A percentile compares a stretch with the other conserved stretches of the same genome.
Conservation (phyloP, 2,888 invertebrate genomes). For the Macropis europaea region DNA sequence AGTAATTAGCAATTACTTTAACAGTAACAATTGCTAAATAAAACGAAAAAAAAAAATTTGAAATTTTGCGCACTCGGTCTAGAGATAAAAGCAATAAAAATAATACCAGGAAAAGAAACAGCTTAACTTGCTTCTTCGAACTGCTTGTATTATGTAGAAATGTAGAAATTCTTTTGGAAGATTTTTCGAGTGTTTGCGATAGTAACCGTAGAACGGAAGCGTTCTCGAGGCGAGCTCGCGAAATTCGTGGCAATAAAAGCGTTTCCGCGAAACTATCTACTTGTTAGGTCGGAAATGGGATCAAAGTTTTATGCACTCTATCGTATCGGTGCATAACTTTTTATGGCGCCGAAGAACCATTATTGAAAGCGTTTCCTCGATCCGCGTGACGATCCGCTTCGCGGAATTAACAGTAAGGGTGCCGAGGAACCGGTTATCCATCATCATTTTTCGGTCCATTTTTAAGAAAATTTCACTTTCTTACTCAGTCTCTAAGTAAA, state of each 20-base stretch:
- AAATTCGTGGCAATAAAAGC: conserved; percentile 33
- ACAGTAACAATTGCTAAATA: too few relatives aligned
- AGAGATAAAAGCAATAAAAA: too few relatives aligned
- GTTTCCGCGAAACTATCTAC: conserved; percentile 29
- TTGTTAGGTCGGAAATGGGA: conserved; percentile 23
- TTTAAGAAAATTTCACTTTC: not conserved
- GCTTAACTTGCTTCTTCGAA: too few relatives aligned
- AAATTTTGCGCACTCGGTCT: too few relatives aligned
- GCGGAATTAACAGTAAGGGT: conserved; percentile 5
- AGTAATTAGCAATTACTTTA: too few relatives aligned
- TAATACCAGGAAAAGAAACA: too few relatives aligned
- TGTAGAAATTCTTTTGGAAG: too few relatives aligned
- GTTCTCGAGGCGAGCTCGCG: not conserved
- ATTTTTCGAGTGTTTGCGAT: too few relatives aligned
- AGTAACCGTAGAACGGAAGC: too few relatives aligned
- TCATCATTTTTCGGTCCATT: not conserved
- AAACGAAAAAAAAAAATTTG: too few relatives aligned
- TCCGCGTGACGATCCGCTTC: not conserved
- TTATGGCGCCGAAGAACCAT: conserved; percentile 17
- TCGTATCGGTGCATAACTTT: conserved; percentile 34
- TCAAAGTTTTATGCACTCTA: conserved; percentile 38
- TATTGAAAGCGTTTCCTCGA: conserved; percentile 26
- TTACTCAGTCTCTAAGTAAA: too few relatives aligned
- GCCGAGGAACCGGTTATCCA: not conserved
- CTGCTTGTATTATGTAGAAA: too few relatives aligned